These are phyloP conservation scores for Antheraea assamensis DNA, from an alignment of 2,888 invertebrate genomes.

Conservation along the genomic window DNA sequence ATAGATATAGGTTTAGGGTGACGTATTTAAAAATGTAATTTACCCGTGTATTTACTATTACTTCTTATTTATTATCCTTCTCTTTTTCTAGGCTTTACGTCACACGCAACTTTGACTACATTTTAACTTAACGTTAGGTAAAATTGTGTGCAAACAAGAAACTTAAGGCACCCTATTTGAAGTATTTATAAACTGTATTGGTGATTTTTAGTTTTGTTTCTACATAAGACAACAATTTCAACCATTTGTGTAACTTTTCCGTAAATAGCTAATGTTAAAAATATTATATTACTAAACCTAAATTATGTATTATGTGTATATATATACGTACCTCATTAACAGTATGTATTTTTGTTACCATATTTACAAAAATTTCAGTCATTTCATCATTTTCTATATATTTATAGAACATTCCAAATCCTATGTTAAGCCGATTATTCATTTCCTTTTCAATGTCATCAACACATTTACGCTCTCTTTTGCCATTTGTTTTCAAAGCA, in stretches of 20 bases:
- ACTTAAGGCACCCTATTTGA: too few relatives aligned
- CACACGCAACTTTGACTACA: too few relatives aligned
- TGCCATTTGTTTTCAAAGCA: not conserved
- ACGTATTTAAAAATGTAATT: not conserved
- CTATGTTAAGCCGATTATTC: slow-evolving; percentile 17
- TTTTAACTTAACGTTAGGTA: too few relatives aligned
- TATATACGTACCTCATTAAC: not conserved
- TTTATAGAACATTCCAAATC: slow-evolving; percentile 23
- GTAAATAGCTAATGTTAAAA: too few relatives aligned
- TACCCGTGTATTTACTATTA: too few relatives aligned
- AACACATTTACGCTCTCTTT: not conserved
- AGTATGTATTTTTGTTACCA: slow-evolving; percentile 19
- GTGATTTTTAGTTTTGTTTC: too few relatives aligned
- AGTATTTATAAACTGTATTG: too few relatives aligned
- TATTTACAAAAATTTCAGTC: slow-evolving; percentile 24
- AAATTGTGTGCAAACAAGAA: too few relatives aligned
- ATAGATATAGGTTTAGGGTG: not conserved
- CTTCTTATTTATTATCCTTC: too few relatives aligned
- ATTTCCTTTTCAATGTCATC: not conserved
- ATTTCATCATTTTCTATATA: slow-evolving; percentile 25
- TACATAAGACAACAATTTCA: too few relatives aligned
- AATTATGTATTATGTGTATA: not conserved
- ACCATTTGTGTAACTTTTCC: too few relatives aligned
- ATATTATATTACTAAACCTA: not conserved
- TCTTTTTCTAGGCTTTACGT: too few relatives aligned